Evolutionary conservation across 2,797 vertebrate species (phyloP).

Genomic region (Helostoma temminkii): DNA sequence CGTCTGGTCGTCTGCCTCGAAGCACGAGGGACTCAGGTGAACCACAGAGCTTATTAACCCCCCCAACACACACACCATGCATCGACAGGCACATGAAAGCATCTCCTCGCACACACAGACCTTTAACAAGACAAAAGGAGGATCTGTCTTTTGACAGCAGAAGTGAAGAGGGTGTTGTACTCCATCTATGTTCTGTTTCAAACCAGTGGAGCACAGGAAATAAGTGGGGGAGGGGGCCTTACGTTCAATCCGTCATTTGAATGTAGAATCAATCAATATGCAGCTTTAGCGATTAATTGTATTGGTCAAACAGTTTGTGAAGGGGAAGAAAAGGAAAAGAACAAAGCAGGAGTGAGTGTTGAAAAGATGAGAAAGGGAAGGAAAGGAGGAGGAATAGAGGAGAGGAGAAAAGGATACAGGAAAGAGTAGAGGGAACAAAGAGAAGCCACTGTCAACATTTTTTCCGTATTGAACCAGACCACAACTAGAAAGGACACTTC

Average conservation of each 20-base stretch:
- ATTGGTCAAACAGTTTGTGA: background rate
- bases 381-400: no score
- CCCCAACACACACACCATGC: slow-evolving; percentile 26
- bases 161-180: slow-evolving; percentile 25
- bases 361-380: background rate
- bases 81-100: slow-evolving; percentile 4
- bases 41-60: slow-evolving; percentile 51
- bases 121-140: slow-evolving; percentile 49
- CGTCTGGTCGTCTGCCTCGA: slow-evolving; percentile 29
- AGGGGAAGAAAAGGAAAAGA: background rate
- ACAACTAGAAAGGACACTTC: no score
- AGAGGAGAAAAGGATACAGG: no score
- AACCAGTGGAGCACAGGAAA: slow-evolving; percentile 51
- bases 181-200: slow-evolving; percentile 43
- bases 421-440: background rate
- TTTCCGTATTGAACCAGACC: no score
- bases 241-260: background rate
- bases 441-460: no score
- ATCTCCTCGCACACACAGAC: slow-evolving; percentile 42
- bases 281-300: background rate
- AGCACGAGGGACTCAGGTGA: slow-evolving; percentile 54
- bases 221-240: background rate
- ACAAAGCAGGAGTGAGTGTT: background rate
- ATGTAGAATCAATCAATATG: background rate
- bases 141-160: slow-evolving; percentile 30